Evolutionary conservation across 2,888 invertebrate species (phyloP).

Genomic region (Danaus chrysippus): DNA sequence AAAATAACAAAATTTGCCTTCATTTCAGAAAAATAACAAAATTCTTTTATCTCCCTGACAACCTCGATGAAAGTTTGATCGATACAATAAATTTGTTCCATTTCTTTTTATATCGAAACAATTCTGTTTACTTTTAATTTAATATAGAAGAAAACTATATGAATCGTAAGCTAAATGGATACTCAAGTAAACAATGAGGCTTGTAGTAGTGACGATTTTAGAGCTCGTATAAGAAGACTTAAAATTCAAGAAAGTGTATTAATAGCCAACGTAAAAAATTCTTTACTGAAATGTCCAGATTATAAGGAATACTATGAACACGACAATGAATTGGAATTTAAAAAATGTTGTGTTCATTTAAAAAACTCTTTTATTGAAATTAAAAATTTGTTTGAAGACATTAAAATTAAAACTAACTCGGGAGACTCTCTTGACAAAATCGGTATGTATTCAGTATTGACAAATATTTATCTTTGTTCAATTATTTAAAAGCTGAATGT

Average conservation of each 20-base stretch:
- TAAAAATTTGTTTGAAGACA: constrained; percentile 52
- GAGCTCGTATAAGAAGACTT: constrained; percentile 53
- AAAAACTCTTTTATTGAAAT: constrained; percentile 45
- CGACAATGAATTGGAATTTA: constrained; percentile 34
- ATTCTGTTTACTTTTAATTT: no score
- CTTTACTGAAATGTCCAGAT: constrained; percentile 28
- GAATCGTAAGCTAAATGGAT: constrained; percentile 12
- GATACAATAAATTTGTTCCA: neutral
- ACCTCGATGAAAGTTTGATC: constrained; percentile 15
- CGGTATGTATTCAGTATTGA: constrained; percentile 42
- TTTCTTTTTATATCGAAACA: no score
- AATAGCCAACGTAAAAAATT: constrained; percentile 40
- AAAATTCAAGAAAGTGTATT: constrained; percentile 64
- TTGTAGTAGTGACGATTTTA: constrained; percentile 27
- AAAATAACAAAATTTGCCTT: no score
- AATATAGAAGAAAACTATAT: no score
- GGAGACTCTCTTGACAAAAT: constrained; percentile 41
- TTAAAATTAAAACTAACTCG: constrained; percentile 45
- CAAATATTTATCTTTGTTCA: neutral
- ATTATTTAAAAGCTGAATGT: neutral
- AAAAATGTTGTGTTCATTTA: constrained; percentile 38
- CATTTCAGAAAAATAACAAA: no score
- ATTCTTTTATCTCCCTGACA: neutral
- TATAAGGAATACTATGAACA: constrained; percentile 21
- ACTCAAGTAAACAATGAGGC: constrained; percentile 17